phyloP scores from a whole-genome alignment of 1,140 invertebrate species.

The Aethina tumida region DNA sequence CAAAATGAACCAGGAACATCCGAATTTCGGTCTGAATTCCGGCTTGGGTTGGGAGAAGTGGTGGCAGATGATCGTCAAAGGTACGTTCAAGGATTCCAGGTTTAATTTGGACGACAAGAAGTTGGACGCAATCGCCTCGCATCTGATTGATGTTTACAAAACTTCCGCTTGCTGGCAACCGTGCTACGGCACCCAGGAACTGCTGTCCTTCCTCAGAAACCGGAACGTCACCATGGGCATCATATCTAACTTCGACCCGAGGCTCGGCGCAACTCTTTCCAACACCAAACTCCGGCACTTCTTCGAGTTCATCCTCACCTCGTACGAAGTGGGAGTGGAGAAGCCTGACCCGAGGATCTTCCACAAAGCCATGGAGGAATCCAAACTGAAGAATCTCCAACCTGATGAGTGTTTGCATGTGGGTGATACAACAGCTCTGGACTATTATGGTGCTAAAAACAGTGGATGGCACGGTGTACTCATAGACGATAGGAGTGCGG shows the following conservation, averaged over 20 bases:
- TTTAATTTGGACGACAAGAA: conserved; percentile 35
- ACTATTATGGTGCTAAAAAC: conserved; percentile 65
- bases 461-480: conserved; percentile 67
- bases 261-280: conserved; percentile 56
- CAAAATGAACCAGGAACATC: conserved; percentile 53
- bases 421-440: conserved; percentile 64
- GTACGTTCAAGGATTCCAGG: conserved; percentile 49
- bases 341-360: conserved; percentile 74
- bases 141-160: conserved; percentile 56
- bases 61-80: conserved; percentile 63
- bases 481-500: conserved; percentile 34
- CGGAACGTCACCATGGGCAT: conserved; percentile 53
- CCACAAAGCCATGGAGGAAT: conserved; percentile 48
- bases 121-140: conserved; percentile 45
- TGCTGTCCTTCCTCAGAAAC: conserved; percentile 54
- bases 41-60: conserved; percentile 66
- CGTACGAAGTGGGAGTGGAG: conserved; percentile 57
- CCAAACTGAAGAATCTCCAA: conserved; percentile 34
- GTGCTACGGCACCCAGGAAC: conserved; percentile 48
- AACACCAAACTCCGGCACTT: conserved; percentile 52
- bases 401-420: conserved; percentile 66
- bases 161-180: conserved; percentile 61
- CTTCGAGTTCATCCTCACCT: conserved; percentile 73
- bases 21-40: conserved; percentile 64
- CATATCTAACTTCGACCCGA: conserved; percentile 82